Conservation (phyloP, 2,888 invertebrate genomes). For the Leptarthrus brevirostris region DNA sequence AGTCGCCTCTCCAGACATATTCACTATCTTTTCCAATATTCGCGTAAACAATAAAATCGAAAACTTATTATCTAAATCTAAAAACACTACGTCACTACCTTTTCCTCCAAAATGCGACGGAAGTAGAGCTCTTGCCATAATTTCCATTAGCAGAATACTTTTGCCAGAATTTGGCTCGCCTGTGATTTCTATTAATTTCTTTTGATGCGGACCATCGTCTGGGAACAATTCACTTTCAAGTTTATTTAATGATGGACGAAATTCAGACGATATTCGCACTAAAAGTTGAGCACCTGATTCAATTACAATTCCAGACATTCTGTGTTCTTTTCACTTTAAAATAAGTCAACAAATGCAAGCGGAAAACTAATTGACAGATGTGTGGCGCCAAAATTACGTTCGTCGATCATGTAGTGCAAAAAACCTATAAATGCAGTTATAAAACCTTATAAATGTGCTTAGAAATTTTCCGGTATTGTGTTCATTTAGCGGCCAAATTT, state of each 20-base stretch:
- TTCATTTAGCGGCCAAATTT: too few species aligned
- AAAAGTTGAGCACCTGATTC: slow-evolving; percentile 50
- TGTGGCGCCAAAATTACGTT: too few species aligned
- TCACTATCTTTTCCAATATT: slow-evolving; percentile 62
- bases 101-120: slow-evolving; percentile 66
- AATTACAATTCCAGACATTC: background rate
- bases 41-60: slow-evolving; percentile 60
- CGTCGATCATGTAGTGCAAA: too few species aligned
- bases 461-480: too few species aligned
- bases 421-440: too few species aligned
- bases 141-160: slow-evolving; percentile 67
- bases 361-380: too few species aligned
- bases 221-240: slow-evolving; percentile 52
- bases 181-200: slow-evolving; percentile 68
- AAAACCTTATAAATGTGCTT: too few species aligned
- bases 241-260: slow-evolving; percentile 28
- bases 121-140: slow-evolving; percentile 68
- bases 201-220: slow-evolving; percentile 61
- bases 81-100: slow-evolving; percentile 66
- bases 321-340: background rate
- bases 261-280: slow-evolving; percentile 40
- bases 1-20: slow-evolving; percentile 52
- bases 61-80: slow-evolving; percentile 70
- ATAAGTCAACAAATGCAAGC: too few species aligned
- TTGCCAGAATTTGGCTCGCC: slow-evolving; percentile 68